These are phyloP conservation scores for Ericerus pela DNA, from an alignment of 1,140 invertebrate species.

Conservation along the genomic window DNA sequence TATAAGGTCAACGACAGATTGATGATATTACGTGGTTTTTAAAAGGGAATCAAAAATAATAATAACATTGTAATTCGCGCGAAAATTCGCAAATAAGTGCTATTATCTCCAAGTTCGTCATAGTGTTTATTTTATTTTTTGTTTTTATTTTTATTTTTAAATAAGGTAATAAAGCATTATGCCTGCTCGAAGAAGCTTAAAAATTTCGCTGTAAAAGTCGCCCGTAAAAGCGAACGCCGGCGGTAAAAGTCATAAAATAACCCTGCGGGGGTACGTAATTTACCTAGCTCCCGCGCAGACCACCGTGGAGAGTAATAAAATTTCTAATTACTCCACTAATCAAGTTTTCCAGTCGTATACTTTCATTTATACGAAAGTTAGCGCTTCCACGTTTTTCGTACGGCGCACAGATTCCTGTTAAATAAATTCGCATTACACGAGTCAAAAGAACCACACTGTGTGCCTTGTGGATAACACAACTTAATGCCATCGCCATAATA, in stretches of 20 bases:
- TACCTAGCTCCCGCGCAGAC: not conserved
- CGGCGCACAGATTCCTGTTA: slow-evolving; percentile 3
- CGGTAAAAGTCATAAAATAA: slow-evolving; percentile 11
- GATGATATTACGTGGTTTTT: no score
- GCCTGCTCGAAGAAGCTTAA: not conserved
- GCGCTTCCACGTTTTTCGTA: not conserved
- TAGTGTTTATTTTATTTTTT: no score
- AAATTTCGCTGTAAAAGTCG: not conserved
- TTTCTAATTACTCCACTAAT: slow-evolving; percentile 11
- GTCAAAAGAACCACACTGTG: slow-evolving; percentile 10
- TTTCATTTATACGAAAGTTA: slow-evolving; percentile 9
- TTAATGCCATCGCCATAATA: slow-evolving; percentile 3
- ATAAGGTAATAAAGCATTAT: slow-evolving; percentile 2
- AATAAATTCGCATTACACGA: slow-evolving; percentile 12
- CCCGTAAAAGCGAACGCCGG: slow-evolving; percentile 7
- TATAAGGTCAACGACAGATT: no score
- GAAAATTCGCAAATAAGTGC: no score
- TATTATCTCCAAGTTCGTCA: no score
- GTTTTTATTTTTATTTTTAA: no score
- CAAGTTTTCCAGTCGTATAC: not conserved
- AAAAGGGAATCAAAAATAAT: no score
- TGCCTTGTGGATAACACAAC: slow-evolving; percentile 7
- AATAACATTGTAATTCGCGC: no score
- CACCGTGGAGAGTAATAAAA: slow-evolving; percentile 6
- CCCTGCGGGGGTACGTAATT: slow-evolving; percentile 3